These are phyloP conservation scores for Ligdia adustata DNA, from an alignment of 2,888 invertebrate genomes.

Conservation along the genomic window DNA sequence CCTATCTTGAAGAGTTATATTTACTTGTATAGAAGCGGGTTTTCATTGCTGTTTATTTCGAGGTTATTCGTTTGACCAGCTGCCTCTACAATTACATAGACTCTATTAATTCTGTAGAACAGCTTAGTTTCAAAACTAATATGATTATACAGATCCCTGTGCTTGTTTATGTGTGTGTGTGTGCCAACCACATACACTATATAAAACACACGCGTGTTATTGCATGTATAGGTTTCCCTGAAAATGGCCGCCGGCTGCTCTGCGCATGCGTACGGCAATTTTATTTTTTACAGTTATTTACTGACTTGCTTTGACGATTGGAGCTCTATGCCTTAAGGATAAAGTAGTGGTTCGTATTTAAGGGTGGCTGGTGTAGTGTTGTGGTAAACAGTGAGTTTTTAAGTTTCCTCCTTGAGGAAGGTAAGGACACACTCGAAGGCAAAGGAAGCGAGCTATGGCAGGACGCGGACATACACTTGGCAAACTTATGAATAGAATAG, in stretches of 20 bases:
- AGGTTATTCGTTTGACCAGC: not conserved
- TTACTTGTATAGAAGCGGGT: not conserved
- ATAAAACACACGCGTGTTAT: constrained; percentile 29
- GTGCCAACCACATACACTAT: constrained; percentile 2
- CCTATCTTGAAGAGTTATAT: constrained; percentile 3
- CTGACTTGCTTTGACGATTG: constrained; percentile 12
- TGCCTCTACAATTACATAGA: not conserved
- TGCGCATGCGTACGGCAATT: constrained; percentile 65
- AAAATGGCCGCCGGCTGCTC: constrained; percentile 71
- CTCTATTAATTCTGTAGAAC: not conserved
- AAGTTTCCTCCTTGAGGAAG: constrained; percentile 74
- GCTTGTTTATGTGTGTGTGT: constrained; percentile 17
- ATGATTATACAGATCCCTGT: constrained; percentile 1
- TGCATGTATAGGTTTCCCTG: constrained; percentile 62
- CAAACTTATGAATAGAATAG: constrained; percentile 1
- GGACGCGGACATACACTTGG: constrained; percentile 4
- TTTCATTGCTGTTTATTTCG: constrained; percentile 1
- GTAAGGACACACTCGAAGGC: constrained; percentile 66
- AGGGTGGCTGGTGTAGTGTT: not conserved
- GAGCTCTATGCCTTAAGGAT: constrained; percentile 3
- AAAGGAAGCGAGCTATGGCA: constrained; percentile 3
- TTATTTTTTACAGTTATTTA: not conserved
- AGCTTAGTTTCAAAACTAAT: no score
- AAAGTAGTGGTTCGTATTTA: not conserved
- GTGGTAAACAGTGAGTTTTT: constrained; percentile 65